Conservation (phyloP, 2,888 invertebrate species). For the Chorisops tibialis region DNA sequence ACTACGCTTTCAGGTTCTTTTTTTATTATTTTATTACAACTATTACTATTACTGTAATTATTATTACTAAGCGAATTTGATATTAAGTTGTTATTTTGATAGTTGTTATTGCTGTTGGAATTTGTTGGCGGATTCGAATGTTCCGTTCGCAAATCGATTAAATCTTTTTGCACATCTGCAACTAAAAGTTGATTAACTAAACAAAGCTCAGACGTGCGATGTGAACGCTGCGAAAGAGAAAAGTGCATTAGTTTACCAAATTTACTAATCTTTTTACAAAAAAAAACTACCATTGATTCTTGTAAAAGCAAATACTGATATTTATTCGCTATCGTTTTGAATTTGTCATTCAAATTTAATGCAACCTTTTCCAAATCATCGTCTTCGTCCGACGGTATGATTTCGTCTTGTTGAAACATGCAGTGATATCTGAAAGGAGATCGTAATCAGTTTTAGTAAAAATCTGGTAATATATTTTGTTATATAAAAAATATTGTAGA, state of each 20-base stretch:
- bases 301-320: constrained; percentile 69
- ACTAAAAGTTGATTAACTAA: constrained; percentile 73
- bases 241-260: constrained; percentile 11
- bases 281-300: constrained; percentile 70
- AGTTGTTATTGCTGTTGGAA: constrained; percentile 4
- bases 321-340: constrained; percentile 67
- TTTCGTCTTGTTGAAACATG: constrained; percentile 58
- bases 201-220: constrained; percentile 71
- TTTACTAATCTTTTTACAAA: background rate
- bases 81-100: constrained; percentile 7
- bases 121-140: constrained; percentile 35
- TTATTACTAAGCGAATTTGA: background rate
- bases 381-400: constrained; percentile 66
- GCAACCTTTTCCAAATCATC: constrained; percentile 68
- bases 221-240: constrained; percentile 58
- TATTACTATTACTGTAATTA: constrained; percentile 21
- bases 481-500: too few relatives aligned
- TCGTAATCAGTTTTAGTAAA: background rate
- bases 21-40: constrained; percentile 35
- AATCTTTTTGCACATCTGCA: constrained; percentile 65
- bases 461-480: too few relatives aligned
- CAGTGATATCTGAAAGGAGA: constrained; percentile 62
- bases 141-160: constrained; percentile 60
- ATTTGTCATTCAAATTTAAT: constrained; percentile 66
- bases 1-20: constrained; percentile 34